Evolutionary conservation across 1,140 invertebrate species (phyloP), one percentile per base, ranked within the genome.

Genomic region (Rhynchophorus ferrugineus): DNA sequence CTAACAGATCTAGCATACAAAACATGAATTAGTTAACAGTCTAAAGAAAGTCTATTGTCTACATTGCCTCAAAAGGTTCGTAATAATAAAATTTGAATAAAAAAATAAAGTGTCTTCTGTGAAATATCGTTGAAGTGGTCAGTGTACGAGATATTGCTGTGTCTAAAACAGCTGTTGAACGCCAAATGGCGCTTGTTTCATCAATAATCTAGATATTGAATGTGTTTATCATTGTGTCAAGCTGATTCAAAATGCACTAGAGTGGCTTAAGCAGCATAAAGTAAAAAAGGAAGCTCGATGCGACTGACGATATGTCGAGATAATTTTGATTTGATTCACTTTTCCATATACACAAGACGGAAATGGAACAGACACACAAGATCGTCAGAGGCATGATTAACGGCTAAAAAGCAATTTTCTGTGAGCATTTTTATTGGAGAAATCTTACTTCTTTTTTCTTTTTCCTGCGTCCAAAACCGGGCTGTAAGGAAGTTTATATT

Each of bases 361-460:
- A n/a, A n/a, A n/a, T n/a, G n/a, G n/a, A n/a, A n/a, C n/a, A n/a
- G n/a, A n/a, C n/a, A n/a, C n/a, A n/a, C n/a, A n/a, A n/a, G n/a
- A 64, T 68, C 66, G 65, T 68, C 66, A 68, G 66, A 57, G 41
- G 61, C 64, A 68, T 60, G 29, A 24, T 59, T 42, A 49, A 47
- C 38, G 59, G 58, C 64, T 61, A 66, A 66, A 59, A 69, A 69
- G 67, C 68, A 62, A 58, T 55, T 63, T 56, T 59, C 55, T 62
- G 55, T 61, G 61, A 63, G 62, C 60, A 61, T 62, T 62, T 63
- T 63, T 62, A 63, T 57, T 66, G 55, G 61, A 58, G 59, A 65
- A 66, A 61, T 86, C 87, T 90, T 90, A 90, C 87, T 89, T 89
- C 87, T 89, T 89, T 89, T 87, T 90, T 89, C 84, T 89, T 89